Percentiles rank a stretch among this genome's conserved stretches.
Evolutionary conservation across 2,888 invertebrate genomes (phyloP).

Genomic region (Trichogramma evanescens): DNA sequence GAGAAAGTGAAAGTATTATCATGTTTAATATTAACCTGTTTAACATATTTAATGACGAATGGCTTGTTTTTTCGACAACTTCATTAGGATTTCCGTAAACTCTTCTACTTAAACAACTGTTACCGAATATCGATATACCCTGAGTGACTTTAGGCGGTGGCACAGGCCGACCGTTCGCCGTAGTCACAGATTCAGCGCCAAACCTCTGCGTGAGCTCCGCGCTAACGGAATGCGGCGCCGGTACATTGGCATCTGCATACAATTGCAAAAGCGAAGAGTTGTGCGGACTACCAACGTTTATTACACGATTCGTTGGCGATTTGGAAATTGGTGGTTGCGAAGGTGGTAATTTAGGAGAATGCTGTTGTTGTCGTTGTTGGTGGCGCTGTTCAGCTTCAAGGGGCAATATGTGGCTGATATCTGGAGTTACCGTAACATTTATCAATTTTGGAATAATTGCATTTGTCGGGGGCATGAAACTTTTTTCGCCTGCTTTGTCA

Average conservation of each 20-base stretch:
- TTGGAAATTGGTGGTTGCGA: slow-evolving; percentile 13
- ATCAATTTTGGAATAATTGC: slow-evolving; percentile 41
- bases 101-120: slow-evolving; percentile 56
- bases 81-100: slow-evolving; percentile 71
- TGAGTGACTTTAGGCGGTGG: slow-evolving; percentile 57
- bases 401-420: slow-evolving; percentile 46
- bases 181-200: slow-evolving; percentile 31
- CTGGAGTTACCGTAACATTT: slow-evolving; percentile 50
- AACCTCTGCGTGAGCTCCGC: slow-evolving; percentile 10
- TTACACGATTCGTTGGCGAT: slow-evolving; percentile 29
- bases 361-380: slow-evolving; percentile 3
- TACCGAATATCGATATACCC: slow-evolving; percentile 60
- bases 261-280: slow-evolving; percentile 37
- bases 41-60: no score
- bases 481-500: background rate
- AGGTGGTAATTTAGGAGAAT: background rate
- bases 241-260: slow-evolving; percentile 36
- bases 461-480: slow-evolving; percentile 37
- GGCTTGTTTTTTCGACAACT: slow-evolving; percentile 44
- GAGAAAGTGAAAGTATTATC: no score
- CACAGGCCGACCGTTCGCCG: slow-evolving; percentile 36
- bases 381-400: slow-evolving; percentile 4
- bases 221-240: slow-evolving; percentile 20
- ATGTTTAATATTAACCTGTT: no score
- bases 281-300: slow-evolving; percentile 39